A percentile compares a stretch with the other conserved stretches of the same genome.
Conservation (phyloP, 2,797 vertebrate genomes). For the Macropus fuliginosus region DNA sequence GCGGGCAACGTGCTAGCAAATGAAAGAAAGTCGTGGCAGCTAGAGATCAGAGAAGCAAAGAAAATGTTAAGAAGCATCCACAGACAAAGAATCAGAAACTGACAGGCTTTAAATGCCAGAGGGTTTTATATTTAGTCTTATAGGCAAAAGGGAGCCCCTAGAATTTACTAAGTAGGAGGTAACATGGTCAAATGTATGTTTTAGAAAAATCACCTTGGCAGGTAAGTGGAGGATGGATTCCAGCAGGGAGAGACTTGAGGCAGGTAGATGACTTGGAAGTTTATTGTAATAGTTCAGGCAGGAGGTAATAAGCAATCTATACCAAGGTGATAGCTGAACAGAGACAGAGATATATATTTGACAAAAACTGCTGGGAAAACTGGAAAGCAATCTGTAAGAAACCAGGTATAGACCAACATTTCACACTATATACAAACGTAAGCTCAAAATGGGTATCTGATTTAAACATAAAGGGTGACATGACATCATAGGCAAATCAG, state of each 20-base stretch:
- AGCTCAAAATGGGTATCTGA: neutral
- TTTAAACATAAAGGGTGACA: neutral
- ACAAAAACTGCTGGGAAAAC: neutral
- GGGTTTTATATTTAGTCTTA: neutral
- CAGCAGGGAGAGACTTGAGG: neutral
- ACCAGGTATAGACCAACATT: neutral
- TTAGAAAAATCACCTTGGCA: too few species aligned
- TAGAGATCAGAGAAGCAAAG: neutral
- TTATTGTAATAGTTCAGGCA: neutral
- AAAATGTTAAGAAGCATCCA: neutral
- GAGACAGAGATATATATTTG: neutral
- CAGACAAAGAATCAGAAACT: neutral
- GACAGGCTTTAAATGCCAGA: neutral
- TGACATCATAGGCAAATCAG: neutral
- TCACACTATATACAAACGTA: neutral
- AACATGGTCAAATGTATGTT: neutral
- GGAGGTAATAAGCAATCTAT: neutral
- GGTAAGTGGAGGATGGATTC: too few species aligned
- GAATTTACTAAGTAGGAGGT: neutral
- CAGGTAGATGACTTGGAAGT: neutral
- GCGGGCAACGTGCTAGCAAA: neutral
- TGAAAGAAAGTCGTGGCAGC: neutral
- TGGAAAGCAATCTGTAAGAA: neutral
- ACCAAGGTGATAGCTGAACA: neutral
- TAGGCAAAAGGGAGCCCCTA: neutral